Conservation (phyloP, 2,113 vertebrate species). For the Illadopsis cleaveri region DNA sequence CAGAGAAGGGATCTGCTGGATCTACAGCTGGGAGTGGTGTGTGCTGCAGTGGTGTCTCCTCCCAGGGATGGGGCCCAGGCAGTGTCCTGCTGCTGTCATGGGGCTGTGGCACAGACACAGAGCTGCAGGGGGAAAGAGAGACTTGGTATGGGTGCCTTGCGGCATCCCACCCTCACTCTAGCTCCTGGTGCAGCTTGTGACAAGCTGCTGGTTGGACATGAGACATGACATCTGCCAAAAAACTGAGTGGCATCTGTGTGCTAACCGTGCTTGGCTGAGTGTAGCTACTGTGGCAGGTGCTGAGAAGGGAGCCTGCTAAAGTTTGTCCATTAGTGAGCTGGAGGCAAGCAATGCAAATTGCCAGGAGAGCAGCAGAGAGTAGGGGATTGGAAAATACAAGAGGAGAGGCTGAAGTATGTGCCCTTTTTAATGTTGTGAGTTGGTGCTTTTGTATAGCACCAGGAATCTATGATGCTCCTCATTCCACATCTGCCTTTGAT, state of each 20-base stretch:
- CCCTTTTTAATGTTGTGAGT: not conserved
- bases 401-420: not conserved
- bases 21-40: not conserved
- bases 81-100: not conserved
- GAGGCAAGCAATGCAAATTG: not conserved
- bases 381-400: not conserved
- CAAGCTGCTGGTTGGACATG: not conserved
- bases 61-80: not conserved
- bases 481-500: not conserved
- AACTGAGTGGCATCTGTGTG: not conserved
- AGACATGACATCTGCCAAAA: not conserved
- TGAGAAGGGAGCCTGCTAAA: not conserved
- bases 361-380: not conserved
- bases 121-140: not conserved
- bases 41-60: not conserved
- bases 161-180: not conserved
- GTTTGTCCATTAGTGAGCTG: not conserved
- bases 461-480: not conserved
- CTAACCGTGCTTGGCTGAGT: not conserved
- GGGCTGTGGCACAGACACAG: not conserved
- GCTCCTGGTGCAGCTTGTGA: not conserved
- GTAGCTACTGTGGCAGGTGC: not conserved
- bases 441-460: not conserved
- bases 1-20: not conserved
- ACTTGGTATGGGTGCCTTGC: rapidly evolving